Evolutionary conservation across 2,888 invertebrate species (phyloP).

Genomic region (Caprella mutica): DNA sequence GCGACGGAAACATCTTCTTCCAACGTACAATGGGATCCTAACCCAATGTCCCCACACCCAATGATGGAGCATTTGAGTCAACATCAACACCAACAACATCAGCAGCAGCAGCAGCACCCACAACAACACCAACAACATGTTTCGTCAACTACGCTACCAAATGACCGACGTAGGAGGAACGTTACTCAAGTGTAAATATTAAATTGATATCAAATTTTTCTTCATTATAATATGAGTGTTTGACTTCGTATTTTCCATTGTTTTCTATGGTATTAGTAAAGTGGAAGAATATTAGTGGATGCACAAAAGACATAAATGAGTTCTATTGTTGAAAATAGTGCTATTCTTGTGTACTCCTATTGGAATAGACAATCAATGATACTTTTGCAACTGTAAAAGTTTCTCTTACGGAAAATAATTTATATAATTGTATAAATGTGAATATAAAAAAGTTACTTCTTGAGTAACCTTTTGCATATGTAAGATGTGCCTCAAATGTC

Average conservation of each 20-base stretch:
- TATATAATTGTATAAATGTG: not conserved
- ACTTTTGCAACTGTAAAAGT: no score
- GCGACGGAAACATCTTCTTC: constrained; percentile 24
- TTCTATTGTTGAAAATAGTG: not conserved
- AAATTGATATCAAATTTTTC: not conserved
- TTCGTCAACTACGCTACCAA: constrained; percentile 18
- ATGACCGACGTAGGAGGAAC: constrained; percentile 29
- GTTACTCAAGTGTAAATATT: constrained; percentile 29
- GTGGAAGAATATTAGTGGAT: not conserved
- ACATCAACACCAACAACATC: constrained; percentile 20
- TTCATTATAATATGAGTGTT: not conserved
- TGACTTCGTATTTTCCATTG: not conserved
- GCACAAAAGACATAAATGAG: not conserved
- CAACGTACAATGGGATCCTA: constrained; percentile 9
- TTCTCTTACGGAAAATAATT: not conserved
- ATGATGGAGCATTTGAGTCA: constrained; percentile 14
- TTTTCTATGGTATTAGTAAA: not conserved
- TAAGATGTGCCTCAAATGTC: not conserved
- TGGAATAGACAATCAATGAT: no score
- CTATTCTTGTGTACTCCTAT: no score
- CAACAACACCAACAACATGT: constrained; percentile 21
- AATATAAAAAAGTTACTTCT: not conserved
- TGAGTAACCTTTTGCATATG: not conserved
- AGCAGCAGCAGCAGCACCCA: constrained; percentile 23
- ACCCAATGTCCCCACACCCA: constrained; percentile 17